Evolutionary conservation across 2,888 invertebrate species (phyloP).

Genomic region (Xanthia togata): DNA sequence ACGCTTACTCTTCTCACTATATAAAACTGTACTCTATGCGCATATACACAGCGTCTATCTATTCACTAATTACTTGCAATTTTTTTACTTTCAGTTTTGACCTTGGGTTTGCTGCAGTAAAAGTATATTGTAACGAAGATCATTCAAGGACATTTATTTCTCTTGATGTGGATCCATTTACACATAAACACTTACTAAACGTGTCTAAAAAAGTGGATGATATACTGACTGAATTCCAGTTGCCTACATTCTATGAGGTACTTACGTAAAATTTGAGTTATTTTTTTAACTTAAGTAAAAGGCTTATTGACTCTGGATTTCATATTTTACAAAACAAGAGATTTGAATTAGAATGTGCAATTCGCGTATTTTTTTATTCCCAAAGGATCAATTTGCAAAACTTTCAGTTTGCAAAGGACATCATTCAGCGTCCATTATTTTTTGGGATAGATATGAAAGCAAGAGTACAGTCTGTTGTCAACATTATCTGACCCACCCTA

Average conservation of each 20-base stretch:
- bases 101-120: constrained; percentile 91
- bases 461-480: too few relatives aligned
- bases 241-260: constrained; percentile 95
- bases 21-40: too few relatives aligned
- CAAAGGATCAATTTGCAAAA: not conserved
- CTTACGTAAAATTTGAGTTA: constrained; percentile 55
- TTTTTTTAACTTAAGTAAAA: not conserved
- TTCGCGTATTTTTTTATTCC: not conserved
- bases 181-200: constrained; percentile 89
- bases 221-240: constrained; percentile 93
- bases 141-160: constrained; percentile 95
- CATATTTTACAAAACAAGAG: not conserved
- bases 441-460: too few relatives aligned
- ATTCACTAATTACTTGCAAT: not conserved
- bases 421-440: not conserved
- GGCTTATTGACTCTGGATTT: not conserved
- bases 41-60: too few relatives aligned
- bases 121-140: constrained; percentile 96
- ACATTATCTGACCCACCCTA: too few relatives aligned
- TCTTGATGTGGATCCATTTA: constrained; percentile 91
- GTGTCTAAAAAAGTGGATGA: constrained; percentile 92
- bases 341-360: not conserved
- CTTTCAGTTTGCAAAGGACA: not conserved
- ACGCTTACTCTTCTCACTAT: not conserved
- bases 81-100: constrained; percentile 86